These are phyloP conservation scores for Zosterops pallidus DNA, from an alignment of 2,113 vertebrate genomes.

Conservation along the genomic window DNA sequence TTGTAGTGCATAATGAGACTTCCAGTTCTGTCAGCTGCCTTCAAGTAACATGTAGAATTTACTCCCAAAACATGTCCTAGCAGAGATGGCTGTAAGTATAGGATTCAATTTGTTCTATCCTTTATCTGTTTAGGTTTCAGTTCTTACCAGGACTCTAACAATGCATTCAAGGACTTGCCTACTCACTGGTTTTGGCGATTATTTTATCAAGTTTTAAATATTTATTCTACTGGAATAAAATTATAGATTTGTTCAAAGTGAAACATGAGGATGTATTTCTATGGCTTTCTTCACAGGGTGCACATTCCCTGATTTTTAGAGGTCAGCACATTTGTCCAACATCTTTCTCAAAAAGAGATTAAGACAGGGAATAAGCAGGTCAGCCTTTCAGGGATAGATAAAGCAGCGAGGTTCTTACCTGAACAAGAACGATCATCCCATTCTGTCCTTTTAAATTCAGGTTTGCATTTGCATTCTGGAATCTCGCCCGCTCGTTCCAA, in stretches of 20 bases:
- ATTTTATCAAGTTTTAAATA: not conserved
- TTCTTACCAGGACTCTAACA: not conserved
- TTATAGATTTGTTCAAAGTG: not conserved
- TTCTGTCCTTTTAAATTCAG: fast-evolving
- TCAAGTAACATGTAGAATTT: not conserved
- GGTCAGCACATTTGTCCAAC: not conserved
- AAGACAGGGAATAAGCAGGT: not conserved
- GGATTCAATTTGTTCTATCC: not conserved
- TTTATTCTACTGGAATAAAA: not conserved
- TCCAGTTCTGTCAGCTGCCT: not conserved
- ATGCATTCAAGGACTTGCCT: not conserved
- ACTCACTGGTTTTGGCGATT: not conserved
- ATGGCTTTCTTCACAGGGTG: not conserved
- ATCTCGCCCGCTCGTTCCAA: fast-evolving
- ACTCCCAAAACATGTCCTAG: not conserved
- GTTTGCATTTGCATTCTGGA: not conserved
- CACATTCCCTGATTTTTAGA: not conserved
- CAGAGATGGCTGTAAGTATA: not conserved
- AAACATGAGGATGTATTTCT: not conserved
- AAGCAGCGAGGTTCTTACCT: conserved; percentile 6
- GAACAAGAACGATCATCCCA: not conserved
- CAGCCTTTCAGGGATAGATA: not conserved
- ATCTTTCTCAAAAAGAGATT: not conserved
- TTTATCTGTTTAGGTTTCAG: not conserved
- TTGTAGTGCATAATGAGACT: not conserved